These are phyloP conservation scores for Hyaena hyaena DNA, from an alignment of 2,113 vertebrate species.

Conservation along the genomic window DNA sequence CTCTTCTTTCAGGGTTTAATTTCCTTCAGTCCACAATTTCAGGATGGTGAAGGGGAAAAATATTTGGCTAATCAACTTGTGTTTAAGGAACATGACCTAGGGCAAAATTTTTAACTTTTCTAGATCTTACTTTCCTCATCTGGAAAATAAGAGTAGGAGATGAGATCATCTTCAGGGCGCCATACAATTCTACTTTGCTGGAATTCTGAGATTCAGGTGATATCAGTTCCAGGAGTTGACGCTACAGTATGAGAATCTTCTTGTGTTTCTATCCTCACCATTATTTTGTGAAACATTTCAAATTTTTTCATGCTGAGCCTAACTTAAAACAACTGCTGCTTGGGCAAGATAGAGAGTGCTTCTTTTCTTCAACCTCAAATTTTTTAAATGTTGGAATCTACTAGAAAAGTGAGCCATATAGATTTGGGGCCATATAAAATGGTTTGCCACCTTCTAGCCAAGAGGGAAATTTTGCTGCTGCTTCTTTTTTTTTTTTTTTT, in stretches of 20 bases:
- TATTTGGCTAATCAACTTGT: not conserved
- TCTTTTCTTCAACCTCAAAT: not conserved
- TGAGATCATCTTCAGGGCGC: not conserved
- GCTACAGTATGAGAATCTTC: not conserved
- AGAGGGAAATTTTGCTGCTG: slow-evolving; percentile 12
- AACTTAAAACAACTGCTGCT: slow-evolving; percentile 4
- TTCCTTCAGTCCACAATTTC: not conserved
- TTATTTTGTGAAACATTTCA: not conserved
- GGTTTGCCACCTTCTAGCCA: slow-evolving; percentile 28
- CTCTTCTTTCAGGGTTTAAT: not conserved
- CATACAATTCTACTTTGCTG: not conserved
- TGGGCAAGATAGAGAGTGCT: not conserved
- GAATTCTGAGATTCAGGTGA: not conserved
- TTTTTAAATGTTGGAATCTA: not conserved
- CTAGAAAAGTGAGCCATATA: slow-evolving; percentile 13
- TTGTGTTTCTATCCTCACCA: not conserved
- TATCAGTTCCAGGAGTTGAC: not conserved
- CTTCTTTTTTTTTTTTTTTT: not conserved
- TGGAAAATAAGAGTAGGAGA: slow-evolving; percentile 1
- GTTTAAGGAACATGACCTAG: not conserved
- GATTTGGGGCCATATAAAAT: slow-evolving; percentile 15
- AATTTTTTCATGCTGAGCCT: not conserved
- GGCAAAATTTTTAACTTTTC: not conserved
- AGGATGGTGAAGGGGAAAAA: not conserved
- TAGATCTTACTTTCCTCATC: not conserved